Percentiles rank a stretch among this genome's conserved stretches.
These are phyloP conservation scores for Danio tinwini DNA, from an alignment of 2,797 vertebrate genomes.

Conservation along the genomic window DNA sequence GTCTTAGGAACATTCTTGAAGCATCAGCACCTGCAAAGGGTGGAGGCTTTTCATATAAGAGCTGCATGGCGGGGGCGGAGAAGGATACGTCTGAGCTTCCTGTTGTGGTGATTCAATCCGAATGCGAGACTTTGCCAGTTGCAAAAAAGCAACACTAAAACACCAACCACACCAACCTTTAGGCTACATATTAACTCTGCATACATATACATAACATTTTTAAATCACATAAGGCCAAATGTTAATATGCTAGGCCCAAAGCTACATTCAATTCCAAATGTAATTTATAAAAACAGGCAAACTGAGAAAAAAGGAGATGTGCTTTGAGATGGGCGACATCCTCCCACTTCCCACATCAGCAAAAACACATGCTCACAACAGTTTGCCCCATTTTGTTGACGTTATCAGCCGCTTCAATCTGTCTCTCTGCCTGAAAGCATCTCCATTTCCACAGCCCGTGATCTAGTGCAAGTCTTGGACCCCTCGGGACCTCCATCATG, in stretches of 20 bases:
- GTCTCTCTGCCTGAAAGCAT: slow-evolving; percentile 27
- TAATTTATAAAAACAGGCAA: background rate
- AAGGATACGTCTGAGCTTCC: slow-evolving; percentile 68
- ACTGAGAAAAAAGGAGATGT: slow-evolving; percentile 5
- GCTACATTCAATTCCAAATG: background rate
- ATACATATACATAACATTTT: background rate
- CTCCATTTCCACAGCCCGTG: slow-evolving; percentile 11
- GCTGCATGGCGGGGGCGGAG: slow-evolving; percentile 16
- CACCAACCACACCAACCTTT: slow-evolving; percentile 3
- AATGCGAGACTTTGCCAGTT: slow-evolving; percentile 63
- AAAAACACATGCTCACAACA: slow-evolving; percentile 51
- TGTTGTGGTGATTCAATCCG: slow-evolving; percentile 74
- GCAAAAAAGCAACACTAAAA: slow-evolving; percentile 42
- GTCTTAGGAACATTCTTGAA: slow-evolving; percentile 41
- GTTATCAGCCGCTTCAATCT: slow-evolving; percentile 41
- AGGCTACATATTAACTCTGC: background rate
- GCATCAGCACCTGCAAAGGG: slow-evolving; percentile 55
- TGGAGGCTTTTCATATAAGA: slow-evolving; percentile 34
- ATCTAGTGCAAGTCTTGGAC: slow-evolving; percentile 19
- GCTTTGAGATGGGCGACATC: background rate
- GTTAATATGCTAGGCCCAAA: background rate
- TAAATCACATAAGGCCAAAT: background rate
- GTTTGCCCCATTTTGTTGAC: slow-evolving; percentile 31
- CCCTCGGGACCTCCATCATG: slow-evolving; percentile 72
- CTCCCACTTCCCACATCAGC: slow-evolving; percentile 46